phyloP scores from a whole-genome alignment of 1,140 invertebrate genomes.

The Daktulosphaira vitifoliae region DNA sequence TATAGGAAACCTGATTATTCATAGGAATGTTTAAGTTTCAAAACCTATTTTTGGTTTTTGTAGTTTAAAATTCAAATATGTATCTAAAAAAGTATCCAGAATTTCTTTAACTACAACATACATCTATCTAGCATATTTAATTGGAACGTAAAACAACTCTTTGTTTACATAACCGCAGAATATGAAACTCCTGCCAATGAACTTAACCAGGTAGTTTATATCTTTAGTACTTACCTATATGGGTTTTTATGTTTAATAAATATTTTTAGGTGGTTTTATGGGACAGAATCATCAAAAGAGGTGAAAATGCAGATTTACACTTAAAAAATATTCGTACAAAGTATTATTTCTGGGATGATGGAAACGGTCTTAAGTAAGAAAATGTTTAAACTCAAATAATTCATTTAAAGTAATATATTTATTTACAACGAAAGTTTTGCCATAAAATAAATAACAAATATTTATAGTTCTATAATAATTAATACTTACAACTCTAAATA shows the following conservation, averaged over 20 bases:
- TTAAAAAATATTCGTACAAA: conserved; percentile 94
- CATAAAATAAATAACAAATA: no score
- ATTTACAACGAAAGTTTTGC: no score
- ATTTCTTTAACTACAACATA: no score
- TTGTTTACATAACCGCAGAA: conserved; percentile 93
- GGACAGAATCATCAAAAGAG: conserved; percentile 96
- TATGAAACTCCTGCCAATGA: conserved; percentile 84
- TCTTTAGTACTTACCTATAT: neutral
- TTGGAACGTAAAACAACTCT: conserved; percentile 99
- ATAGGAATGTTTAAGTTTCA: no score
- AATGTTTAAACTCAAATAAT: neutral
- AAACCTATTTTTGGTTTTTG: no score
- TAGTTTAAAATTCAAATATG: no score
- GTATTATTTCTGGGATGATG: conserved; percentile 99
- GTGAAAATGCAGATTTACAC: conserved; percentile 82
- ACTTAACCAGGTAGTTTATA: conserved; percentile 62
- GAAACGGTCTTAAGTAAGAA: conserved; percentile 84
- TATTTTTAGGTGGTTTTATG: conserved; percentile 83
- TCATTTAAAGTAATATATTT: neutral
- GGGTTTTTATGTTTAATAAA: no score
- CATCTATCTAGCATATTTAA: conserved; percentile 87
- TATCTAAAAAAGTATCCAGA: no score
- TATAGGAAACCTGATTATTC: no score
- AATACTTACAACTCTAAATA: conserved; percentile 1
- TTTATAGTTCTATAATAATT: neutral